Evolutionary conservation across 2,797 vertebrate genomes (phyloP).

Genomic region (Lithobates pipiens): DNA sequence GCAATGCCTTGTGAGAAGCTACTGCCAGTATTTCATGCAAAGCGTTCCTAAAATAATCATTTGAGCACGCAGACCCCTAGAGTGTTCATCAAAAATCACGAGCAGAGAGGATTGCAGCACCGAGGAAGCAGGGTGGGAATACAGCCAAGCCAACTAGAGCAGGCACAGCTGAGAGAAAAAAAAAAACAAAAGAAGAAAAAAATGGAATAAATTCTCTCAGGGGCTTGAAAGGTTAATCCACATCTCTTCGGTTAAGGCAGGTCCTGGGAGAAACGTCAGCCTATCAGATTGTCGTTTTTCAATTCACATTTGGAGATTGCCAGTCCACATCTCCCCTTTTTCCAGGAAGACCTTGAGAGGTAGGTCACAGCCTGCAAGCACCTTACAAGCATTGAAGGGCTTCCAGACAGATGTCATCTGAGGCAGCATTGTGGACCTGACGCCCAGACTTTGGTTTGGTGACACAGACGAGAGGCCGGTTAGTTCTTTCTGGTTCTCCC

Average conservation of each 20-base stretch:
- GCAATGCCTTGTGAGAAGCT: constrained; percentile 8
- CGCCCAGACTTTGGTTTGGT: constrained; percentile 10
- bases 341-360: constrained; percentile 61
- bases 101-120: not conserved
- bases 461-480: not conserved
- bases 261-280: constrained; percentile 55
- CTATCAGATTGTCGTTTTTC: constrained; percentile 47
- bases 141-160: not conserved
- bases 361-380: constrained; percentile 52
- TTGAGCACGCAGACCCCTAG: not conserved
- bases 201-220: not conserved
- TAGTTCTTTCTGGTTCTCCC: not conserved
- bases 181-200: not conserved
- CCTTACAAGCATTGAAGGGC: constrained; percentile 11
- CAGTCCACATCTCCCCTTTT: constrained; percentile 35
- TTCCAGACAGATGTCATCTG: constrained; percentile 1
- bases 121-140: not conserved
- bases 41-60: constrained; percentile 6
- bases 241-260: constrained; percentile 42
- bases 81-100: constrained; percentile 19
- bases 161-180: not conserved
- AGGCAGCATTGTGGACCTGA: not conserved
- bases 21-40: constrained; percentile 1
- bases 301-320: constrained; percentile 40
- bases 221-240: constrained; percentile 50